Evolutionary conservation across 1,140 invertebrate species (phyloP), one percentile per base, ranked within the genome.

Genomic region (Vollenhovia emeryi): DNA sequence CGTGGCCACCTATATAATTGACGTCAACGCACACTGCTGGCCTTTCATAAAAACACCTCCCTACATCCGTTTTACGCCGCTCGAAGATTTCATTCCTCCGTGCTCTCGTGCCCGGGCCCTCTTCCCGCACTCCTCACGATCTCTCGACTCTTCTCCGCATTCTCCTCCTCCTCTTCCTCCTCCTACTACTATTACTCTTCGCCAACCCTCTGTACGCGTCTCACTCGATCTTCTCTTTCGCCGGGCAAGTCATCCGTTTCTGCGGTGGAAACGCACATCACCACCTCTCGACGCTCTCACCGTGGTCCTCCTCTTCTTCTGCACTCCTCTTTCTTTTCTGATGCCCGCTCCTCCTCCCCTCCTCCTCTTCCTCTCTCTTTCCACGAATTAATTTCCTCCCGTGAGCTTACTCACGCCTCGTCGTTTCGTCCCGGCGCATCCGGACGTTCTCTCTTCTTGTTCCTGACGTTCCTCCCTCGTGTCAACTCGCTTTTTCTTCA

Each of bases 1-100:
- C 91, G 89, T 93, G 90, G 86, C 89, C 93, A 94, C 94, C 94
- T 94, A 94, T 93, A 94, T 93, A 94, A 94, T 95, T 95, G 93
- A 94, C 93, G 93, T 94, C 93, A 93, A 94, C 92, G 91, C 92
- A 94, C 86, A 94, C 93, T 93, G 93, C 93, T 92, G 89, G 92
- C 91, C 94, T 94, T 94, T 94, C 93, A 94, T 94, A 93, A 94
- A 94, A 94, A 94, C 94, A 94, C 94, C 93, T 94, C 93, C 93
- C 93, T 92, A 93, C 93, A 94, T 94, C 93, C 93, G 88, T 90
- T 90, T 64, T 86, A 85, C 74, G 88, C 83, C 83, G 71, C 89
- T 88, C 68, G 84, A 89, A 89, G 87, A 89, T 90, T 90, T 89
- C 85, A 90, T 87, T 89, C 80, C 88, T 88, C 87, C 79, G 86